Base-by-base conservation (phyloP, 2,888 invertebrate species). In the Antitype chi region DNA sequence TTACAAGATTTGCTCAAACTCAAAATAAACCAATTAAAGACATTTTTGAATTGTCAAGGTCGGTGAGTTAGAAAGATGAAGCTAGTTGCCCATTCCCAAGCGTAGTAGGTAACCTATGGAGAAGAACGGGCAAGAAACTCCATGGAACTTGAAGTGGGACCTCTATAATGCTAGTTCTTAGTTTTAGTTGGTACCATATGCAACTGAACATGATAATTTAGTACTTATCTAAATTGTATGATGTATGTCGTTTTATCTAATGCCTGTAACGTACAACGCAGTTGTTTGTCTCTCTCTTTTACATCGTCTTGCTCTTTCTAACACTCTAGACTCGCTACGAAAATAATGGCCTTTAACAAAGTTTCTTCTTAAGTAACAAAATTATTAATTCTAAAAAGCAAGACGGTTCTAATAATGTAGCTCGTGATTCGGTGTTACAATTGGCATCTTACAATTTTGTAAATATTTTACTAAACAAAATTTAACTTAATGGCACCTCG, bases 191-290 rank as follows among this genome's bases (percentile, higher is more conserved):
- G 11, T 55, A 49, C 25, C 9, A 25, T 17, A 28, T 38, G 17
- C 15, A 13, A n/a, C 32, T 68, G 23, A 64, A 47, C 52, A 11
- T 28, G 13, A 5, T 25, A 47, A 32, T 59, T 25, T 20, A 15
- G 25, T 59, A 63, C 23, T 59, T 52, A 52, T 57, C 38, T 43
- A 49, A n/a, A 53, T 55, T 76, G 5, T 68, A 43, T 62, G 66
- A 43, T 62, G 66, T 83, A 84, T 87, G 85, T 87, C 85, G 79
- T 91, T 92, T 92, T 90, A 88, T 89, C 89, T 89, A 87, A 88
- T 89, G 89, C 82, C 80, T 88, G 79, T 88, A 82, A 90, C 87
- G 94, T 94, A 94, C 94, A 94, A 94, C 90, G 94, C 94, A 94
- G 94, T 94, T 93, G 87, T 89, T 84, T 85, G 80, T 86, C 84